Conservation (phyloP, 2,888 invertebrate species). For the Limnephilus rhombicus region DNA sequence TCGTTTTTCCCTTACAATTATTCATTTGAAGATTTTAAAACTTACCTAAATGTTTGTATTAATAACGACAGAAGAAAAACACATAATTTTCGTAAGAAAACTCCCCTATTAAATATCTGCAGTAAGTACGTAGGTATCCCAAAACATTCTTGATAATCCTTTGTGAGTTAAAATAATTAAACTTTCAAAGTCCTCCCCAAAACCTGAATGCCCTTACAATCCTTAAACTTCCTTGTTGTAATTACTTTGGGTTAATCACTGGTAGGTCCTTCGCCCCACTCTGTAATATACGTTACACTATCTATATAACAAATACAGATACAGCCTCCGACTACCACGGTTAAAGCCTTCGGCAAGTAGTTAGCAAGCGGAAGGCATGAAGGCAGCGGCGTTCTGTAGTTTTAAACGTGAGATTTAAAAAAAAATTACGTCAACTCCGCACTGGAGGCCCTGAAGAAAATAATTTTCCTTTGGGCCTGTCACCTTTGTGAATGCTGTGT, state of each 20-base stretch:
- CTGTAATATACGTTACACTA: not conserved
- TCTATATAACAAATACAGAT: not conserved
- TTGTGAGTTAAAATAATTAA: slow-evolving; percentile 15
- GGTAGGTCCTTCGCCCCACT: slow-evolving; percentile 23
- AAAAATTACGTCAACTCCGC: too few relatives aligned
- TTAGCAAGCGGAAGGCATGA: not conserved
- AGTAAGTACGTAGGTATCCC: not conserved
- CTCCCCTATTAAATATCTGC: not conserved
- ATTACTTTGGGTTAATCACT: slow-evolving; percentile 59
- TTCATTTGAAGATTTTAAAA: not conserved
- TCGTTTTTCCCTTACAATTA: not conserved
- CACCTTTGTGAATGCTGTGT: too few relatives aligned
- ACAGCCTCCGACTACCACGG: not conserved
- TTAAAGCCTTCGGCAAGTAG: not conserved
- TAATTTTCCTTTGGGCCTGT: too few relatives aligned
- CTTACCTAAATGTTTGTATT: not conserved
- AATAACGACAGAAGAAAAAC: not conserved
- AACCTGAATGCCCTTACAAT: slow-evolving; percentile 10
- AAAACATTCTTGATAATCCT: not conserved
- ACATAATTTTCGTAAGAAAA: not conserved
- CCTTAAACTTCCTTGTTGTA: slow-evolving; percentile 48
- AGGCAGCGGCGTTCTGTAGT: not conserved
- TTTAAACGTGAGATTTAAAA: not conserved
- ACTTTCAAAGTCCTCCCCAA: slow-evolving; percentile 19
- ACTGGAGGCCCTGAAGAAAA: too few relatives aligned